Evolutionary conservation across 2,797 vertebrate species (phyloP).

Genomic region (Aeoliscus strigatus): DNA sequence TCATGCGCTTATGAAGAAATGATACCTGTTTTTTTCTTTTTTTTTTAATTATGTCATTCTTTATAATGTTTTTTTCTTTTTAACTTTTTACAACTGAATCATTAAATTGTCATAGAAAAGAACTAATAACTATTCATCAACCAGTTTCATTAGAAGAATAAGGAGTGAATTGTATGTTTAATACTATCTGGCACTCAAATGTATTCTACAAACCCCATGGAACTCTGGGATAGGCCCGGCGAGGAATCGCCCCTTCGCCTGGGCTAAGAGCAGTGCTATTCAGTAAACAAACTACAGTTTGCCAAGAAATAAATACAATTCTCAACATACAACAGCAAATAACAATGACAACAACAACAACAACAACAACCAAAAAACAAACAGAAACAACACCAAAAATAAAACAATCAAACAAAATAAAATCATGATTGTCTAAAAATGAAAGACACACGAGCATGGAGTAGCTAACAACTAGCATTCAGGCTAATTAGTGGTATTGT

Average conservation of each 20-base stretch:
- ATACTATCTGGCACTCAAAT: slow-evolving; percentile 92
- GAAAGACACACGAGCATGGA: slow-evolving; percentile 88
- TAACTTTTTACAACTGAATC: slow-evolving; percentile 90
- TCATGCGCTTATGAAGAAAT: slow-evolving; percentile 98
- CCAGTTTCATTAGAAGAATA: slow-evolving; percentile 92
- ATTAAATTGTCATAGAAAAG: slow-evolving; percentile 91
- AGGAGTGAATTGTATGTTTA: slow-evolving; percentile 89
- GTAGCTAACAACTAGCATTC: slow-evolving; percentile 82
- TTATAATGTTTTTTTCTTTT: slow-evolving; percentile 71
- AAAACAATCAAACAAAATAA: slow-evolving; percentile 40
- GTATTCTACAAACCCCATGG: slow-evolving; percentile 83
- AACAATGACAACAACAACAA: slow-evolving; percentile 81
- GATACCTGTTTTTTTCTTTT: slow-evolving; percentile 79
- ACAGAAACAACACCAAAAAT: slow-evolving; percentile 32
- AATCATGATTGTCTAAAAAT: slow-evolving; percentile 98
- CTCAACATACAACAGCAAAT: slow-evolving; percentile 87
- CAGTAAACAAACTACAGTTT: slow-evolving; percentile 97
- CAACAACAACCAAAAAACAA: too few species aligned
- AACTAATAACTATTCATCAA: slow-evolving; percentile 90
- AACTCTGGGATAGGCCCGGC: slow-evolving; percentile 76
- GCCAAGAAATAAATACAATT: slow-evolving; percentile 99
- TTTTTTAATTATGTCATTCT: slow-evolving; percentile 67
- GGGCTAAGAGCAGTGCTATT: slow-evolving; percentile 95
- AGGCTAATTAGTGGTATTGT: slow-evolving; percentile 87
- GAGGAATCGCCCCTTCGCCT: slow-evolving; percentile 65